Conservation (phyloP, 2,113 vertebrate species). For the Sturnus vulgaris region DNA sequence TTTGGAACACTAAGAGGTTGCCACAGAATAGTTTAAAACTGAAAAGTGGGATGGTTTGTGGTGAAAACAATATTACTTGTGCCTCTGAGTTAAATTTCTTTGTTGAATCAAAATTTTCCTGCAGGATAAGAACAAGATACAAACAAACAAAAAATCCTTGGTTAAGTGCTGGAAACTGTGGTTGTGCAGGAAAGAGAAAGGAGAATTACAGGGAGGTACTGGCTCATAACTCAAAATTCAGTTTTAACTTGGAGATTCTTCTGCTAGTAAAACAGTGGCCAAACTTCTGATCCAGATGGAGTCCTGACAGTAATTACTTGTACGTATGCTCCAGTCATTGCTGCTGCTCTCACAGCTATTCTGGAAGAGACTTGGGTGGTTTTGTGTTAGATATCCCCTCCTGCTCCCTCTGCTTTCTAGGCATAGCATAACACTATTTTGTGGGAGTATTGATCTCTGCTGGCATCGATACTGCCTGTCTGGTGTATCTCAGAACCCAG, state of each 20-base stretch:
- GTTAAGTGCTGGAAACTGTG: background rate
- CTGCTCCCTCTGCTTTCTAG: constrained; percentile 69
- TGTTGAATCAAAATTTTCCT: background rate
- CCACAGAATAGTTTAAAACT: background rate
- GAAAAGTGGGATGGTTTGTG: background rate
- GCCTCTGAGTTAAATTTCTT: background rate
- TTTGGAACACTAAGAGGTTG: background rate
- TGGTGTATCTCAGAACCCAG: constrained; percentile 47
- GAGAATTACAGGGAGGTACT: background rate
- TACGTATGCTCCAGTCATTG: background rate
- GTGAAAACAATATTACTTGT: background rate
- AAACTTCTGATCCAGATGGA: constrained; percentile 28
- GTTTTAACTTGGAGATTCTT: background rate
- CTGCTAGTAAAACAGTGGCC: background rate
- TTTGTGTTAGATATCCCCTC: constrained; percentile 49
- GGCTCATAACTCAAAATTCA: background rate
- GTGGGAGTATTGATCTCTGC: constrained; percentile 62
- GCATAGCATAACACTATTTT: constrained; percentile 53
- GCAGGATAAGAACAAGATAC: background rate
- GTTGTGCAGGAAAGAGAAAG: background rate
- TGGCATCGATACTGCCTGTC: constrained; percentile 32
- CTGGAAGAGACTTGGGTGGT: constrained; percentile 36
- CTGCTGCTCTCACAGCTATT: constrained; percentile 8
- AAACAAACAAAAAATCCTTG: background rate
- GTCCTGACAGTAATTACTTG: constrained; percentile 29